Evolutionary conservation across 2,113 vertebrate species (phyloP).

Genomic region (Channa argus): DNA sequence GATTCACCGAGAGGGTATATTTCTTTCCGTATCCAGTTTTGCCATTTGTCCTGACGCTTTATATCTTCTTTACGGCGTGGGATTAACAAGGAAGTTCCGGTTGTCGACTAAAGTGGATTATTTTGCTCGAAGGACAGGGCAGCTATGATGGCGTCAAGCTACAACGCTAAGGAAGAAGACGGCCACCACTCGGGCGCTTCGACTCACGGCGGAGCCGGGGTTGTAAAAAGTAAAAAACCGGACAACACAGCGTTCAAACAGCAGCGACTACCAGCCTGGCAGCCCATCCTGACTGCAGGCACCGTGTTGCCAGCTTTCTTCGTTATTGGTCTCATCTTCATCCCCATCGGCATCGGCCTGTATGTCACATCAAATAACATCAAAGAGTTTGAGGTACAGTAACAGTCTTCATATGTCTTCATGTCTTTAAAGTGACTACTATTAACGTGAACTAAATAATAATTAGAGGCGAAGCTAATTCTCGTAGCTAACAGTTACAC

Average conservation of each 20-base stretch:
- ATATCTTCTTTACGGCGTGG: not conserved
- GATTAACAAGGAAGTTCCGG: not conserved
- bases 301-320: conserved; percentile 97
- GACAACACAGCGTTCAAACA: conserved; percentile 98
- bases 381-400: conserved; percentile 91
- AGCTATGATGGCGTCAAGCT: conserved; percentile 91
- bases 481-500: too few relatives aligned
- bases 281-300: conserved; percentile 95
- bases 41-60: fast-evolving
- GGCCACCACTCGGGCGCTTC: conserved; percentile 72
- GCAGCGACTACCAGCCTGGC: conserved; percentile 96
- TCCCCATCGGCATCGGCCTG: conserved; percentile 96
- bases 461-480: too few relatives aligned
- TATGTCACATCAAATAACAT: conserved; percentile 97
- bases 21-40: not conserved
- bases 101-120: conserved; percentile 43
- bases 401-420: too few relatives aligned
- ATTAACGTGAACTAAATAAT: too few relatives aligned
- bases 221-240: conserved; percentile 89
- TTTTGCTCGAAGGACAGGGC: conserved; percentile 46
- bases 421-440: too few relatives aligned
- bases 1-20: not conserved
- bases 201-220: conserved; percentile 71
- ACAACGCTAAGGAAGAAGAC: conserved; percentile 92
- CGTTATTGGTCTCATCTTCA: conserved; percentile 96